Percentiles rank a stretch among this genome's conserved stretches.
These are phyloP conservation scores for Epizoanthus stellaris DNA, from an alignment of 92 coral and sea anemone species.

Conservation along the genomic window DNA sequence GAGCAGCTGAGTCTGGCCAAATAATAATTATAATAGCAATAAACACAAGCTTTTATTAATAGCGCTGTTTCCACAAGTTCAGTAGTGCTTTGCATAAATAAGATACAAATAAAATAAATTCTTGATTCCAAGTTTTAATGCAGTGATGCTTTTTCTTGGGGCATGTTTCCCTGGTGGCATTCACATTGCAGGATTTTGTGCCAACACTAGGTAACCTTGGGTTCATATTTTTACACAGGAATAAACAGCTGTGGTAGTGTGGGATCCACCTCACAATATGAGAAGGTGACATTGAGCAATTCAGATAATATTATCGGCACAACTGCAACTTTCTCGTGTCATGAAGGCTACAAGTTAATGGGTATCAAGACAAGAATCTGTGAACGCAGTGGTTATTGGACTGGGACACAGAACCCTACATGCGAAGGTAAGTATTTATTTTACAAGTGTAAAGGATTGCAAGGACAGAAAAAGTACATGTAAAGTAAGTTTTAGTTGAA, in stretches of 20 bases:
- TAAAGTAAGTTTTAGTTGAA: neutral
- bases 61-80: too few species aligned
- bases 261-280: slow-evolving; percentile 1
- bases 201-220: neutral
- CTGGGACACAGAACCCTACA: slow-evolving; percentile 45
- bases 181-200: too few species aligned
- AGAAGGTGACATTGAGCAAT: neutral
- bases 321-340: slow-evolving; percentile 41
- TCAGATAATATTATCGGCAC: slow-evolving; percentile 43
- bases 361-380: slow-evolving; percentile 53
- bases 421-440: slow-evolving; percentile 53
- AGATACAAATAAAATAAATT: too few species aligned
- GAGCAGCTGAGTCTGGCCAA: too few species aligned
- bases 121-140: too few species aligned
- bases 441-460: too few species aligned
- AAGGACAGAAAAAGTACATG: too few species aligned
- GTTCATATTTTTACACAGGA: slow-evolving; percentile 22
- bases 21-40: too few species aligned
- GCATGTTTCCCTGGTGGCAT: too few species aligned
- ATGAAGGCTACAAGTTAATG: slow-evolving; percentile 48
- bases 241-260: slow-evolving; percentile 40
- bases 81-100: too few species aligned
- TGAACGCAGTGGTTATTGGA: slow-evolving; percentile 56
- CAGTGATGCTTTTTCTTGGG: too few species aligned
- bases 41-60: too few species aligned